Percentiles rank a stretch among this genome's conserved stretches.
Evolutionary conservation across 1,140 invertebrate genomes (phyloP).

Genomic region (Potamilus streckersoni): DNA sequence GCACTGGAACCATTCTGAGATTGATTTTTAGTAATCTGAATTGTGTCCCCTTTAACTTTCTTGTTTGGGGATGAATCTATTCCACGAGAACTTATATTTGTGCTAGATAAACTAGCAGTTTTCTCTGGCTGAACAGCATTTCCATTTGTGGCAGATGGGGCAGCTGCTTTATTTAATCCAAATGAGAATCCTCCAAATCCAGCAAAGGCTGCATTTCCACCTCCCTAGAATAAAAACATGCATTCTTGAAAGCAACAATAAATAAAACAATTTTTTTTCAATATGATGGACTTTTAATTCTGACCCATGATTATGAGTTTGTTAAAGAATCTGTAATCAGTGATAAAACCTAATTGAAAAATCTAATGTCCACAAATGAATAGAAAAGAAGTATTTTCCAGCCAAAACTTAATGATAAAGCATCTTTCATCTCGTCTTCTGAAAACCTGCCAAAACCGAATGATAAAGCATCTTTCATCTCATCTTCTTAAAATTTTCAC

Average conservation of each 20-base stretch:
- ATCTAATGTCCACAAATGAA: too few species aligned
- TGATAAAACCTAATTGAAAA: not conserved
- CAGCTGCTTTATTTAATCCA: constrained; percentile 13
- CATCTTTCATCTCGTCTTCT: too few species aligned
- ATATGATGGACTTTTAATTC: too few species aligned
- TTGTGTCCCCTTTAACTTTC: constrained; percentile 4
- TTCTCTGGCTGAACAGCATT: not conserved
- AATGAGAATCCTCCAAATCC: constrained; percentile 46
- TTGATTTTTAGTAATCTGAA: constrained; percentile 8
- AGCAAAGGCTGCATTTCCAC: constrained; percentile 21
- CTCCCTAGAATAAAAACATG: constrained; percentile 5
- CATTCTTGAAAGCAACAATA: constrained; percentile 11
- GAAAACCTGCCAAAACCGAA: too few species aligned
- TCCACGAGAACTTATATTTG: not conserved
- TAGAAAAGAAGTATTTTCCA: too few species aligned
- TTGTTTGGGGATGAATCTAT: not conserved
- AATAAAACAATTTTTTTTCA: not conserved
- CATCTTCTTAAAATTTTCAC: too few species aligned
- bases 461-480: too few species aligned
- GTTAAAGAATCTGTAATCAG: not conserved
- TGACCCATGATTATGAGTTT: not conserved
- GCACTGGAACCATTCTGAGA: constrained; percentile 28
- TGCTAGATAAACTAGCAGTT: not conserved
- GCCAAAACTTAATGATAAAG: too few species aligned
- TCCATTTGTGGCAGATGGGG: not conserved